Percentiles rank a stretch among this genome's conserved stretches.
These are phyloP conservation scores for Alexandromys fortis DNA, from an alignment of 2,113 vertebrate genomes.

Conservation along the genomic window DNA sequence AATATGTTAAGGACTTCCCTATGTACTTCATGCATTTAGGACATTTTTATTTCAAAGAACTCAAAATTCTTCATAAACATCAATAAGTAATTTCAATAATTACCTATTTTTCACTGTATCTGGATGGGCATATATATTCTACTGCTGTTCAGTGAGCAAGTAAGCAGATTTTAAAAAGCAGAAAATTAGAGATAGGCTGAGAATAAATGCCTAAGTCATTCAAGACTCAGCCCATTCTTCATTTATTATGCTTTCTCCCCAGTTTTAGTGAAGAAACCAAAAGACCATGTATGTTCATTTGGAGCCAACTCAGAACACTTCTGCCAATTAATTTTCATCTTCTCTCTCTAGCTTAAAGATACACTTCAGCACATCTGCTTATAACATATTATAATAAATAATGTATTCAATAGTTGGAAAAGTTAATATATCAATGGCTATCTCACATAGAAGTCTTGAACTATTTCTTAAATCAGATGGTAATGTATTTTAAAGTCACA, in stretches of 20 bases:
- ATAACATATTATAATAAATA: constrained; percentile 51
- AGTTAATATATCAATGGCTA: constrained; percentile 49
- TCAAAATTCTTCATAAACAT: constrained; percentile 50
- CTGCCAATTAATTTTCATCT: constrained; percentile 58
- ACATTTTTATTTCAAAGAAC: constrained; percentile 42
- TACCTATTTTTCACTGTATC: constrained; percentile 35
- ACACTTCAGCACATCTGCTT: constrained; percentile 38
- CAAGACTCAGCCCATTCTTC: not conserved
- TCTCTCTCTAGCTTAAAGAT: constrained; percentile 46
- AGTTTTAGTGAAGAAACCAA: constrained; percentile 44
- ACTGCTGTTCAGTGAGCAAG: not conserved
- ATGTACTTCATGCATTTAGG: constrained; percentile 37
- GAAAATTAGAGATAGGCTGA: constrained; percentile 15
- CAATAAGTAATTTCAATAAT: constrained; percentile 12
- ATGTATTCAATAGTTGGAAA: constrained; percentile 34
- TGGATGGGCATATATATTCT: not conserved
- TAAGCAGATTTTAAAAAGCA: not conserved
- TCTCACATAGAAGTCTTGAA: constrained; percentile 48
- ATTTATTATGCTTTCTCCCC: not conserved
- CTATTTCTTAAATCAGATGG: constrained; percentile 40
- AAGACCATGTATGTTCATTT: constrained; percentile 49
- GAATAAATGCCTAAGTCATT: constrained; percentile 29
- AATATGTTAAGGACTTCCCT: not conserved
- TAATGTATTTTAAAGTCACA: constrained; percentile 49
- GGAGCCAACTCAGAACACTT: constrained; percentile 54